Evolutionary conservation across 2,797 vertebrate species (phyloP), one percentile per base, ranked within the genome.

Genomic region (Periparus ater): DNA sequence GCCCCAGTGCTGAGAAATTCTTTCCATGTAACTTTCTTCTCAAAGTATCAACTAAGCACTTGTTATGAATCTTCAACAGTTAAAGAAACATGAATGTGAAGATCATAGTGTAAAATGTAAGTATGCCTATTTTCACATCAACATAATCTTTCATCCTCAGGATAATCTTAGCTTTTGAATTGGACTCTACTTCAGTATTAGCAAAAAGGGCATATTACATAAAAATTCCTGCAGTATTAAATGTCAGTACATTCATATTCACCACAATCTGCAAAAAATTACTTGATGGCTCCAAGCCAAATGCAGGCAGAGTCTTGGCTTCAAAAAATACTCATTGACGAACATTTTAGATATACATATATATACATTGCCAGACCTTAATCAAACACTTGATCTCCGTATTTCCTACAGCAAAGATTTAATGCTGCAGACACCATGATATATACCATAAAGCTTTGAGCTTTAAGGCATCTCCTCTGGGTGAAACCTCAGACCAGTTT

Each of bases 191-290:
- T n/a, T 84, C 32, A 44, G 18, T 32, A 48, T 53, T 75, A 88
- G 77, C 42, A 75, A 78, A 88, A 81, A 15, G 38, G 42, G 26
- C n/a, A 55, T 48, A 77, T 85, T 63, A 38, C 8, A 4, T 63
- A 86, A 63, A 75, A 90, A 45, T 47, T 84, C 70, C 45, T 61
- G 13, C 48, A 85, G 40, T 63, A 79, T 66, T 66, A 73, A 83
- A 78, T 26, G 17, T 34, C 40, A 62, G 25, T 57, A 36, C 11
- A 61, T 68, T 87, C 83, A 68, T 66, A 89, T 63, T 78, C 81
- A 87, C 51, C 66, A 62, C 54, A 55, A 85, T 47, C 62, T 82
- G 72, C n/a, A 88, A 85, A 74, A 93, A 88, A 92, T 72, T 67
- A 53, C 50, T 85, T 21, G 34, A 87, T 65, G 91, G 65, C 75